Evolutionary conservation across 2,113 vertebrate genomes (phyloP).

Genomic region (Muscicapa adusta): DNA sequence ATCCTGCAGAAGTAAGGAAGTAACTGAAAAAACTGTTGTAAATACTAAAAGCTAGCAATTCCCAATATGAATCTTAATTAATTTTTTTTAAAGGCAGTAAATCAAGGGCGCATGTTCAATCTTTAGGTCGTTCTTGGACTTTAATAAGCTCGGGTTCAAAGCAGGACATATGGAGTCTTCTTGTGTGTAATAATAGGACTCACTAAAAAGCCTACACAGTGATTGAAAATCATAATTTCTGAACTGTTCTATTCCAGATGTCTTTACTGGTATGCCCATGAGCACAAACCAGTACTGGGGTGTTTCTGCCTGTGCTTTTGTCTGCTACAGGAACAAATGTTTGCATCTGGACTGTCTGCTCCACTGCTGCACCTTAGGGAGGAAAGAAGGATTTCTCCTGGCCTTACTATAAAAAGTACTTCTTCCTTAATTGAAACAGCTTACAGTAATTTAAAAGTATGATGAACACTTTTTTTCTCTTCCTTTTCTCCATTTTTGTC

Average conservation of each 20-base stretch:
- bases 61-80: background rate
- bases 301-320: background rate
- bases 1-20: slow-evolving; percentile 1
- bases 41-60: background rate
- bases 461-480: background rate
- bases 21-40: background rate
- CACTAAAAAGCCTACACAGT: background rate
- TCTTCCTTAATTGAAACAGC: background rate
- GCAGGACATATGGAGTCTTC: background rate
- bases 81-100: background rate
- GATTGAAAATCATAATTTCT: background rate
- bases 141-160: background rate
- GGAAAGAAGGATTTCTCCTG: background rate
- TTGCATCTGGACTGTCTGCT: background rate
- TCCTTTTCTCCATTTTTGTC: background rate
- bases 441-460: background rate
- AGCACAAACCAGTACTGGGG: background rate
- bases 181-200: background rate
- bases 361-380: background rate
- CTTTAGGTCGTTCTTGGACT: background rate
- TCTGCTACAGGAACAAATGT: background rate
- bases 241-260: background rate
- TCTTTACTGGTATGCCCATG: background rate
- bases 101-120: background rate
- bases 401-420: background rate